Conservation (phyloP, 1,140 invertebrate genomes). For the Leptoteleia sp. region DNA sequence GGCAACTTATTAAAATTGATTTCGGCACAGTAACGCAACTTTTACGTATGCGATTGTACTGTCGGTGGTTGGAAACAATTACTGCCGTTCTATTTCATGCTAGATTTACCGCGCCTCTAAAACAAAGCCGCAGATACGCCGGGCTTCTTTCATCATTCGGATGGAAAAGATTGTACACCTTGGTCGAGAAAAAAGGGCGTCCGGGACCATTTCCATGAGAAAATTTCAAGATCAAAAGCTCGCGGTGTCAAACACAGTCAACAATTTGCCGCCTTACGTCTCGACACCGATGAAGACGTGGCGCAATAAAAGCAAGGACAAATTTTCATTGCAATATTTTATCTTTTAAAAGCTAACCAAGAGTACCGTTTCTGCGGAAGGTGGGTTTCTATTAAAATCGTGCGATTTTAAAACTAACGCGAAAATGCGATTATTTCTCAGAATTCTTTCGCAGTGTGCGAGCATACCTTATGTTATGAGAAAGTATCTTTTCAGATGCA, state of each 20-base stretch:
- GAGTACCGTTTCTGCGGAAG: too few species aligned
- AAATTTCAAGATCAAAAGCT: slow-evolving; percentile 51
- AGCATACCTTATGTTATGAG: too few species aligned
- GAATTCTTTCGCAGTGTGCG: too few species aligned
- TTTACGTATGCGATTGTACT: too few species aligned
- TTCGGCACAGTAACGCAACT: too few species aligned
- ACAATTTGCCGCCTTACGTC: slow-evolving; percentile 9
- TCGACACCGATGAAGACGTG: background rate
- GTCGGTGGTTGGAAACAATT: slow-evolving; percentile 26
- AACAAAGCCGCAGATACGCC: slow-evolving; percentile 30
- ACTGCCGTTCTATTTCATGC: slow-evolving; percentile 41
- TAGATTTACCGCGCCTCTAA: slow-evolving; percentile 32
- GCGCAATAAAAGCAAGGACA: slow-evolving; percentile 1
- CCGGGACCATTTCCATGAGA: slow-evolving; percentile 17
- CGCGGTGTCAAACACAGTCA: background rate
- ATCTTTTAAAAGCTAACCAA: too few species aligned
- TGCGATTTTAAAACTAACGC: too few species aligned
- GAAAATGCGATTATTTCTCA: too few species aligned
- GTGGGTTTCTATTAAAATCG: too few species aligned
- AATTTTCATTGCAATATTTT: too few species aligned
- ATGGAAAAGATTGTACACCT: slow-evolving; percentile 42
- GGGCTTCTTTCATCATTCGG: slow-evolving; percentile 30
- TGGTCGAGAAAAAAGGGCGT: slow-evolving; percentile 5
- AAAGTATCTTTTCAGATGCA: too few species aligned
- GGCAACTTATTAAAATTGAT: too few species aligned